A percentile compares a stretch with the other conserved stretches of the same genome.
Evolutionary conservation across 2,113 vertebrate genomes (phyloP).

Genomic region (Varanus komodoensis): DNA sequence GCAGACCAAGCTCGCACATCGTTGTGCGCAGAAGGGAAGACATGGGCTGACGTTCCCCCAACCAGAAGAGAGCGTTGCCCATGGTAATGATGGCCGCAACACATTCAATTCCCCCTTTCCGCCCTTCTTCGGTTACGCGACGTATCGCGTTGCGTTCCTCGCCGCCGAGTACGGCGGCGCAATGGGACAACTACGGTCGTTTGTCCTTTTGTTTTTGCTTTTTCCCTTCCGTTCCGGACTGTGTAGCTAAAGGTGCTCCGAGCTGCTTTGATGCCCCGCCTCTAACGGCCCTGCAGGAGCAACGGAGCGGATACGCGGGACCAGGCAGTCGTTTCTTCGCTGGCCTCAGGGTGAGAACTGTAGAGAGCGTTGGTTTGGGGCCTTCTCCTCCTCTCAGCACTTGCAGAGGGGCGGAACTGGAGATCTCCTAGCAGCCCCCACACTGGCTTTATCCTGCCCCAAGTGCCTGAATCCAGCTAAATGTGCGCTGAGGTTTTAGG

Average conservation of each 20-base stretch:
- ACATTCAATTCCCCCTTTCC: slow-evolving; percentile 9
- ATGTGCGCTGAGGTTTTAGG: background rate
- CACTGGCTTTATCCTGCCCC: background rate
- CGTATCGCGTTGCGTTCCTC: fast-evolving
- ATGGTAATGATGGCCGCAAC: slow-evolving; percentile 29
- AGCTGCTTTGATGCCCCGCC: background rate
- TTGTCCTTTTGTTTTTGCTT: background rate
- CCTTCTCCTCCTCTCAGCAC: no score
- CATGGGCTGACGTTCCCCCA: background rate
- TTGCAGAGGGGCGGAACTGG: background rate
- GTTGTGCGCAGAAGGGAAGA: background rate
- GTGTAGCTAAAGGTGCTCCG: background rate
- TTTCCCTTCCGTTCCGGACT: background rate
- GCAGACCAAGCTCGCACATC: background rate
- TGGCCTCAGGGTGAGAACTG: slow-evolving; percentile 47
- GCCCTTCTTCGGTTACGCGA: slow-evolving; percentile 26
- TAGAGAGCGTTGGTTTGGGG: background rate
- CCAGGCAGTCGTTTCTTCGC: background rate
- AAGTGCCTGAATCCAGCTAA: no score
- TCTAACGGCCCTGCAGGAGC: background rate
- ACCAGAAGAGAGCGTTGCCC: background rate
- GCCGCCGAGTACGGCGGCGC: slow-evolving; percentile 24
- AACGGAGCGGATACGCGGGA: background rate
- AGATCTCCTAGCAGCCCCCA: no score
- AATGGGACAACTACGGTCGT: background rate